phyloP scores from a whole-genome alignment of 2,888 invertebrate species.

The Pheosia gnoma region DNA sequence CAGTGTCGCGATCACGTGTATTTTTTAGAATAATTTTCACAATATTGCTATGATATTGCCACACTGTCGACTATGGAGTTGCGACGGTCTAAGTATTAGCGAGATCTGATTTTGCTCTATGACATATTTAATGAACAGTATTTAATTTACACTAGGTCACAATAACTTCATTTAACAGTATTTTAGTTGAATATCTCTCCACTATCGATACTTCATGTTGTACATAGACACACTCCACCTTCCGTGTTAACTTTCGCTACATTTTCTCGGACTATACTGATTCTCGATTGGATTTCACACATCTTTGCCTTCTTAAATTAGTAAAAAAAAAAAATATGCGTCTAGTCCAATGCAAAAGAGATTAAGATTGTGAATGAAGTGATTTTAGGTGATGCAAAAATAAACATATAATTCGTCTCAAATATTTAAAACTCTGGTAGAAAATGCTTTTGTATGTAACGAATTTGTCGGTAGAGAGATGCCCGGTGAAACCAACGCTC shows the following conservation, averaged over 20 bases:
- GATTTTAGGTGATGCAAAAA: slow-evolving; percentile 56
- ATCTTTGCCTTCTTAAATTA: slow-evolving; percentile 82
- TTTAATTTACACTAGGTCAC: slow-evolving; percentile 73
- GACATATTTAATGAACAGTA: slow-evolving; percentile 68
- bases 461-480: slow-evolving; percentile 57
- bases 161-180: slow-evolving; percentile 72
- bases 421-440: slow-evolving; percentile 58
- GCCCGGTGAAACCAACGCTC: slow-evolving; percentile 54
- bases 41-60: slow-evolving; percentile 53
- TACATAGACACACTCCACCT: slow-evolving; percentile 63
- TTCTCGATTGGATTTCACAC: slow-evolving; percentile 76
- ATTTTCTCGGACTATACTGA: slow-evolving; percentile 55
- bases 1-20: slow-evolving; percentile 56
- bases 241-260: slow-evolving; percentile 50
- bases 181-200: slow-evolving; percentile 72
- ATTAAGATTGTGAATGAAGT: slow-evolving; percentile 79
- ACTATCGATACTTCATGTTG: slow-evolving; percentile 64
- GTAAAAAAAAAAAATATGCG: slow-evolving; percentile 69
- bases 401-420: slow-evolving; percentile 46
- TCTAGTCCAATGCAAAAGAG: slow-evolving; percentile 83
- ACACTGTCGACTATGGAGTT: slow-evolving; percentile 50
- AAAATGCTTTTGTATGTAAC: slow-evolving; percentile 62
- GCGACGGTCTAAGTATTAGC: slow-evolving; percentile 64
- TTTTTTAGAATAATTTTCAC: slow-evolving; percentile 72
- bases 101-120: slow-evolving; percentile 72